phyloP scores from a whole-genome alignment of 2,888 invertebrate species.

The Meiosimyza decipiens region DNA sequence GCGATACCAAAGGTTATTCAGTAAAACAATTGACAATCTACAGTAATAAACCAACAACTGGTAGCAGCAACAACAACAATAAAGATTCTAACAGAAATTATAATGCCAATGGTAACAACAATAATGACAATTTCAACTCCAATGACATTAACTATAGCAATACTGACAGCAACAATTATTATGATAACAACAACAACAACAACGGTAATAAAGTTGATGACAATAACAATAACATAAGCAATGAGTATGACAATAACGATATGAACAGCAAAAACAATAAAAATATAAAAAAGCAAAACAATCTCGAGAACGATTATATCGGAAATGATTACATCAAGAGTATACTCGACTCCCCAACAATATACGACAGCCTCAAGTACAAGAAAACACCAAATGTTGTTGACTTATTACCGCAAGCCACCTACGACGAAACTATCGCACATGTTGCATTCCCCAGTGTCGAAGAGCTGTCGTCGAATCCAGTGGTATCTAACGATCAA shows the following conservation, averaged over 20 bases:
- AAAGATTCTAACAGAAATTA: not conserved
- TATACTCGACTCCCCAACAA: slow-evolving; percentile 1
- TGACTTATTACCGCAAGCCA: not conserved
- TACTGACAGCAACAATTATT: not conserved
- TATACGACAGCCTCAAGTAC: not conserved
- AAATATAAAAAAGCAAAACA: not conserved
- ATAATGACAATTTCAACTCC: not conserved
- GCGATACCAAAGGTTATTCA: not conserved
- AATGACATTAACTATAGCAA: not conserved
- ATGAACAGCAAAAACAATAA: slow-evolving; percentile 16
- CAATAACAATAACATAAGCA: not conserved
- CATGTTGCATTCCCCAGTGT: too few relatives aligned
- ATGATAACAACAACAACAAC: not conserved
- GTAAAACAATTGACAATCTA: not conserved
- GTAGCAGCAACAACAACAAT: not conserved
- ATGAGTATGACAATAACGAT: not conserved
- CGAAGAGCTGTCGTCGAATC: too few relatives aligned
- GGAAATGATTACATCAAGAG: slow-evolving; percentile 7
- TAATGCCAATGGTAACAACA: slow-evolving; percentile 1
- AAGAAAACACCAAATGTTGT: not conserved
- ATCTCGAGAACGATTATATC: not conserved
- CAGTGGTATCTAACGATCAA: slow-evolving; percentile 46
- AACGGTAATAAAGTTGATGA: not conserved
- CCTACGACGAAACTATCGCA: not conserved
- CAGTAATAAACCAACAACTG: not conserved